A percentile compares a stretch with the other conserved stretches of the same genome.
phyloP scores from a whole-genome alignment of 2,113 vertebrate species.

The Callopanchax toddi region DNA sequence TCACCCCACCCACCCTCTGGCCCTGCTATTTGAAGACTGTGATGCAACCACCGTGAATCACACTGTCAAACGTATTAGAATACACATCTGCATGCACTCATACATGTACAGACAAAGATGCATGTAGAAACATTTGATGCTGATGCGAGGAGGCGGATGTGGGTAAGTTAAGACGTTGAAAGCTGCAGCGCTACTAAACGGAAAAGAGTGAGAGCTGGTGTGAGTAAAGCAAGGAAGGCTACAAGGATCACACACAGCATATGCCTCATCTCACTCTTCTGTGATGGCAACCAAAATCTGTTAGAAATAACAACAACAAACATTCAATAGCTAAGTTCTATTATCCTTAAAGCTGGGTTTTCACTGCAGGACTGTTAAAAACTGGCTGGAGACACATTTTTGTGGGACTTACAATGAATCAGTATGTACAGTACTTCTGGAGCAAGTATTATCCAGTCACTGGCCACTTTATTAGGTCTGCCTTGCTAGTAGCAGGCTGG shows the following conservation, averaged over 20 bases:
- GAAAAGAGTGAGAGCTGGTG: conserved; percentile 27
- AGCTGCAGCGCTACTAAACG: conserved; percentile 10
- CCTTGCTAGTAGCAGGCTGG: too few relatives aligned
- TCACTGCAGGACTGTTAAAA: too few relatives aligned
- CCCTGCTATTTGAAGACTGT: conserved; percentile 60
- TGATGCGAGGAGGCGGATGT: conserved; percentile 37
- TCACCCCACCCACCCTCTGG: conserved; percentile 28
- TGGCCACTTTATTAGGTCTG: too few relatives aligned
- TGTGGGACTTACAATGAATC: too few relatives aligned
- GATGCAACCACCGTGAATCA: conserved; percentile 61
- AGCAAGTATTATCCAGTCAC: too few relatives aligned
- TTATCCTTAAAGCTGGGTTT: too few relatives aligned
- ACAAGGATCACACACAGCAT: conserved; percentile 43
- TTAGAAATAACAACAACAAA: not conserved
- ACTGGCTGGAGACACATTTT: too few relatives aligned
- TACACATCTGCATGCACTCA: conserved; percentile 1
- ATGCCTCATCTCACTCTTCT: conserved; percentile 12
- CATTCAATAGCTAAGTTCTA: too few relatives aligned
- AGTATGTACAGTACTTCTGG: too few relatives aligned
- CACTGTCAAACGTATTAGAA: conserved; percentile 1
- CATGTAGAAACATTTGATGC: not conserved
- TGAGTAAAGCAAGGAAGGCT: conserved; percentile 34
- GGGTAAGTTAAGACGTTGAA: conserved; percentile 12
- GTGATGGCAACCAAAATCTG: not conserved
- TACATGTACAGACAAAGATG: conserved; percentile 2